Evolutionary conservation across 2,113 vertebrate genomes (phyloP), one percentile per base, ranked within the genome.

Genomic region (Pelmatolapia mariae): DNA sequence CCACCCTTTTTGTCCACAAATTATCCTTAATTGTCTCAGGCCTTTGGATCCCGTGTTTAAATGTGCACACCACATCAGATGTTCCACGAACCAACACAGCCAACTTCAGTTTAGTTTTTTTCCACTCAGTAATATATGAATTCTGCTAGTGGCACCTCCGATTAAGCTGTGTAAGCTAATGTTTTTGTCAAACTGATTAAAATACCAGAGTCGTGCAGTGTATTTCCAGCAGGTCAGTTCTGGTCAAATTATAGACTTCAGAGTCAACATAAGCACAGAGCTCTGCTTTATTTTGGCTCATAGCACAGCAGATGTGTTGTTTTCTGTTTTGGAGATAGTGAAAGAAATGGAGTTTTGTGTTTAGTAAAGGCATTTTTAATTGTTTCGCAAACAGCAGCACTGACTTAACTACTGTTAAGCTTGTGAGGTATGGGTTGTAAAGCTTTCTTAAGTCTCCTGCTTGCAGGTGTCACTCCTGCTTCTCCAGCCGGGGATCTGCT

Each of bases 401-500:
- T 31, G 45, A 50, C 45, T 50, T 19, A 50, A 19, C 26, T 78
- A 12, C 36, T 52, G 59, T 16, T 3, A 53, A 47, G 29, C 59
- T 16, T 84, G 18, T 36, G 6, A 31, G 54, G 8, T 61, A 11
- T 26, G 26, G 10, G 2, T 59, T 89, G 45, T 13, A 57, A 71
- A 33, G 86, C 68, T 86, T 90, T 87, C 43, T 57, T 86, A 82
- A 87, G 76, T 50, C 68, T 71, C 45, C 61, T 80, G 79, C 61
- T 78, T 87, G 57, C 84, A 73, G 76, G 78, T 85, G 86, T 78
- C 63, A 40, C 82, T 86, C 80, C 59, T 81, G 40, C 82, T 84
- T 45, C 24, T 57, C 85, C 81, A 87, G 18, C 66, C 22, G 8
- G 45, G 80, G 89, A 93, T 89, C 84, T 94, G 83, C 91, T 94